Base-by-base conservation (phyloP, 2,797 vertebrate species). In the Emydoidea blandingii region DNA sequence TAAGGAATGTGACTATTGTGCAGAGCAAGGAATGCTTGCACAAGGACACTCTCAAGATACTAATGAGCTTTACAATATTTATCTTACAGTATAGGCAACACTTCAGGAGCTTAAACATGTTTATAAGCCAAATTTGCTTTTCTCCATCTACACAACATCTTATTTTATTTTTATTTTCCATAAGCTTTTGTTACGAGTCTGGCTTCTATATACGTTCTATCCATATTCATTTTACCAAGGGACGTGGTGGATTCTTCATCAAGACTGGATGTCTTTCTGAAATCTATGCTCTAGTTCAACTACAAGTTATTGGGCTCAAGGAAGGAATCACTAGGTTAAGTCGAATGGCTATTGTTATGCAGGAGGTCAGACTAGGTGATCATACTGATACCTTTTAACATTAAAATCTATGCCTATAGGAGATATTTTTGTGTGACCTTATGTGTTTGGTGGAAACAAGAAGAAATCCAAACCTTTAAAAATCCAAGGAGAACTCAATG, bases 31-130 rank as follows among this genome's bases (percentile, higher is more conserved):
- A 65, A 14, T 14, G 12, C 16, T 19, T 25, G 9, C 18, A 25
- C 21, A 25, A 78, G 47, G 53, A 12, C 23, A 44, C 31, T n/a
- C 79, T 53, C 62, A 54, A 37, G 5, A 31, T 49, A 47, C 16
- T 65, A 74, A 31, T 53, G 72, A n/a, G 16, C 8, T 37, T 68
- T 65, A n/a, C 34, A 65, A 34, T 65, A 65, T 65, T 65, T 68
- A 34, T 37, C 19, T 68, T 37, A 68, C 65, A 21, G 18, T n/a
- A 4, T 0, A 34, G 62, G 57, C 10, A 56, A 34, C 18, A 54
- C 6, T 0, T 0, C 5, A 59, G 14, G 31, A 34, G 3, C 14
- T 19, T 25, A 85, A 56, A 27, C 3, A 8, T 47, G 59, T 78
- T 76, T 47, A 18, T 15, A 89, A 78, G 54, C 62, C 34, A 21